Evolutionary conservation across 2,888 invertebrate genomes (phyloP).

Genomic region (Drosophila mimica): DNA sequence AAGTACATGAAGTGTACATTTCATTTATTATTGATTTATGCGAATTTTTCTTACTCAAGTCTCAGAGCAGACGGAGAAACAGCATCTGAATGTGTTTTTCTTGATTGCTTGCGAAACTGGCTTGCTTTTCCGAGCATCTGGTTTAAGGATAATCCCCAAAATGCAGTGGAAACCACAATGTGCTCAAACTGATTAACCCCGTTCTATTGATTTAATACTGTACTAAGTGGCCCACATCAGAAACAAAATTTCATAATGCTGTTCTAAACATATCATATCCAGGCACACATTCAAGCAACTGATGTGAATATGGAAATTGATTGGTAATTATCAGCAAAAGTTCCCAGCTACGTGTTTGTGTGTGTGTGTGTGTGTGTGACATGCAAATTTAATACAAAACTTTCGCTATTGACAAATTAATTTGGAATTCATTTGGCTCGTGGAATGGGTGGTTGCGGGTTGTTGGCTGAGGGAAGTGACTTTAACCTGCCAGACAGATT

Average conservation of each 20-base stretch:
- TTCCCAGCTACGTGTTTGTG: neutral
- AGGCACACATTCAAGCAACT: conserved; percentile 22
- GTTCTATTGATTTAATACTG: conserved; percentile 31
- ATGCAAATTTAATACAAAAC: conserved; percentile 77
- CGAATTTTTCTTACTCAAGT: conserved; percentile 30
- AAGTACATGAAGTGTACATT: conserved; percentile 71
- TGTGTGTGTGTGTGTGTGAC: conserved; percentile 34
- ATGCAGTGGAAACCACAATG: conserved; percentile 6
- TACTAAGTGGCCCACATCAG: conserved; percentile 38
- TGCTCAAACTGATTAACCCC: conserved; percentile 47
- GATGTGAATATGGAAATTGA: conserved; percentile 66
- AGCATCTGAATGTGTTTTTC: conserved; percentile 30
- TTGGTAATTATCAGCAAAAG: conserved; percentile 71
- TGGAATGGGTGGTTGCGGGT: conserved; percentile 33
- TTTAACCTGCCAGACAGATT: conserved; percentile 63
- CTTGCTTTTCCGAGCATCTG: conserved; percentile 18
- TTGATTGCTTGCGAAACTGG: conserved; percentile 68
- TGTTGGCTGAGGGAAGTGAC: conserved; percentile 9
- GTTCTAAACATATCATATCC: conserved; percentile 54
- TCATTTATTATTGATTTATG: conserved; percentile 81
- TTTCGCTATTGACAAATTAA: conserved; percentile 74
- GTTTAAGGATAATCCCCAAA: conserved; percentile 28
- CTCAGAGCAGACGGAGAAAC: conserved; percentile 7
- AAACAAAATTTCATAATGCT: conserved; percentile 53
- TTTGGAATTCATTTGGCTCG: conserved; percentile 70